Percentiles rank a stretch among this genome's conserved stretches.
Evolutionary conservation across 2,113 vertebrate species (phyloP).

Genomic region (Peromyscus californicus): DNA sequence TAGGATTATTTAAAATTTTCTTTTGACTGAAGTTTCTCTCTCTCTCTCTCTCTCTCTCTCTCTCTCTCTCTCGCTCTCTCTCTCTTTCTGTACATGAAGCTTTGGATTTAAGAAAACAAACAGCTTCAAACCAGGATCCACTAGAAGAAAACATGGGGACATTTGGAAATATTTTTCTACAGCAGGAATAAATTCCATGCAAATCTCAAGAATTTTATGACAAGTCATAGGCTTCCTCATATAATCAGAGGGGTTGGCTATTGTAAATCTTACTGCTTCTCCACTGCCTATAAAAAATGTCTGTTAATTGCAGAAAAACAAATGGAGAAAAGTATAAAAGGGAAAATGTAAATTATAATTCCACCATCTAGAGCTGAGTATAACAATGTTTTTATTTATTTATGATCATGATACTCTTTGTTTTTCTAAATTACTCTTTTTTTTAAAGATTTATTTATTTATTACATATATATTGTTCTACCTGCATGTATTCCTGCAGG

Average conservation of each 20-base stretch:
- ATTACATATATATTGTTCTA: no score
- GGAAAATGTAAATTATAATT: conserved; percentile 30
- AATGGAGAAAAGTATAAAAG: not conserved
- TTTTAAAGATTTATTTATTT: no score
- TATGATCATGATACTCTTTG: not conserved
- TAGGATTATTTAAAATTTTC: conserved; percentile 16
- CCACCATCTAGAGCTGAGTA: not conserved
- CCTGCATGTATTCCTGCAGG: no score
- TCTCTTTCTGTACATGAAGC: no score
- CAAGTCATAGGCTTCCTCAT: conserved; percentile 23
- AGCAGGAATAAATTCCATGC: conserved; percentile 62
- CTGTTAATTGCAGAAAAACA: conserved; percentile 17
- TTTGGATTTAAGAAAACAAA: not conserved
- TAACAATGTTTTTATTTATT: conserved; percentile 1
- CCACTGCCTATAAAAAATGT: conserved; percentile 6
- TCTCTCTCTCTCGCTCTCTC: no score
- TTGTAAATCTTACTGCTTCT: conserved; percentile 53
- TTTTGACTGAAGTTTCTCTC: not conserved
- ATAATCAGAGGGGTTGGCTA: conserved; percentile 11
- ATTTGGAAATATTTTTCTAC: conserved; percentile 53
- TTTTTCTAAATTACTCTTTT: no score
- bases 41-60: not conserved
- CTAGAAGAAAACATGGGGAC: conserved; percentile 58
- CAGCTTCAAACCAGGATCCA: conserved; percentile 4
- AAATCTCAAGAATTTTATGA: conserved; percentile 62